Evolutionary conservation across 2,888 invertebrate genomes (phyloP), one percentile per base, ranked within the genome.

Genomic region (Rapana venosa): DNA sequence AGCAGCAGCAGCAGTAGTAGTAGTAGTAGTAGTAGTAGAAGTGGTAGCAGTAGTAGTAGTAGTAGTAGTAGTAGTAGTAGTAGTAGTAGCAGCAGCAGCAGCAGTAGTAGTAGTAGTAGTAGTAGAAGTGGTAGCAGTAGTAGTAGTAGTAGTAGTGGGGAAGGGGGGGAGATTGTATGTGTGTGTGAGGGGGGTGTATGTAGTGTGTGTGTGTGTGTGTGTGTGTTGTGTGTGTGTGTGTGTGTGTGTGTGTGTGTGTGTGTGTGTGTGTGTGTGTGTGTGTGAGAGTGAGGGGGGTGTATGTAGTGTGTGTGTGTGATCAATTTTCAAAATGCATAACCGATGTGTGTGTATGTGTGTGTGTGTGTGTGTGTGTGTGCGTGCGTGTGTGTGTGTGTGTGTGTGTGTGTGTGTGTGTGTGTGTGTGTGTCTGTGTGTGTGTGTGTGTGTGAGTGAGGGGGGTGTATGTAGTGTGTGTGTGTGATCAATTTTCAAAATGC

Each of bases 181-280:
- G 15, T 79, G 11, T n/a, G 74, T n/a, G 70, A n/a, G n/a, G 74
- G 74, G 1, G 74, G n/a, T 66, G 66, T 66, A 26, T 66, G 66
- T 17, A 6, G 4, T 66, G 66, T 66, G 66, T 66, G 66, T 66
- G 66, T 66, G 66, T 66, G 66, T n/a, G 74, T 74, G 74, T 74
- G 74, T 74, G 74, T 74, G n/a, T 32, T 11, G 79, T 79, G 32
- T 79, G 35, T 20, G 15, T 79, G 11, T n/a, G 74, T n/a, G 70
- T 66, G 56, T 56, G 2, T 87, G n/a, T 70, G 15, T 56, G 56
- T 85, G 56, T 85, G 79, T 79, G 35, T 79, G 79, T 79, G 35
- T 32, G 32, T 35, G 17, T 30, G 30, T 30, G 13, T 11, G 77
- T 30, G 32, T 30, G 77, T 30, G 6, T 77, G 77, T 30, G 32